A percentile compares a stretch with the other conserved stretches of the same genome.
Evolutionary conservation across 1,140 invertebrate species (phyloP).

Genomic region (Eupeodes corollae): DNA sequence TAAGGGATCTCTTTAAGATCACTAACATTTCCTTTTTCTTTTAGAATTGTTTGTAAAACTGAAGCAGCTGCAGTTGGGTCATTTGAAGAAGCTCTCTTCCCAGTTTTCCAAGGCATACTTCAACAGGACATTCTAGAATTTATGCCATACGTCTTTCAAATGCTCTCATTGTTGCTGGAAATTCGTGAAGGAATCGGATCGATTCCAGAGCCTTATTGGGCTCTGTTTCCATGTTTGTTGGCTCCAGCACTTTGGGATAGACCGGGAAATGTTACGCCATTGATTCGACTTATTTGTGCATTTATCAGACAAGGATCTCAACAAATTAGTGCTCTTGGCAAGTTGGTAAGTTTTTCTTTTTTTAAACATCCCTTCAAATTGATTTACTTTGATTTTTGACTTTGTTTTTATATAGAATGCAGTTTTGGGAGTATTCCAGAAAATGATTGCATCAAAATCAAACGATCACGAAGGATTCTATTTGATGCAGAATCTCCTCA

Average conservation of each 20-base stretch:
- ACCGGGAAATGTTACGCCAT: constrained; percentile 79
- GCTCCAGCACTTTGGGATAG: constrained; percentile 84
- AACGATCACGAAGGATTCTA: constrained; percentile 96
- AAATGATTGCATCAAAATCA: constrained; percentile 86
- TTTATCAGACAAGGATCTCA: constrained; percentile 65
- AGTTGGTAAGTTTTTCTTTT: constrained; percentile 43
- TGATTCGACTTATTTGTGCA: constrained; percentile 78
- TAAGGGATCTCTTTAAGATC: neutral
- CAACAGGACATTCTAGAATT: constrained; percentile 94
- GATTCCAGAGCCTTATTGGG: constrained; percentile 75
- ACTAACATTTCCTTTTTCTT: constrained; percentile 3
- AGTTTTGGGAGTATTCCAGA: constrained; percentile 90
- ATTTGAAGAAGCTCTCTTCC: constrained; percentile 86
- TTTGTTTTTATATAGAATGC: constrained; percentile 47
- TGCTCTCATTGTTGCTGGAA: constrained; percentile 84
- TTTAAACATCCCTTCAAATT: constrained; percentile 33
- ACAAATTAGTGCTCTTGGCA: constrained; percentile 58
- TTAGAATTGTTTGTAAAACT: constrained; percentile 65
- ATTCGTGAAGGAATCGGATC: constrained; percentile 46
- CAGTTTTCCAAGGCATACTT: constrained; percentile 85
- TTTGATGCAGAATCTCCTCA: constrained; percentile 73
- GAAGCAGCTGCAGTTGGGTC: constrained; percentile 67
- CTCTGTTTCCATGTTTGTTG: constrained; percentile 77
- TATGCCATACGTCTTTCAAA: constrained; percentile 95
- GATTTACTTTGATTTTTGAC: neutral